A percentile compares a stretch with the other conserved stretches of the same genome.
Conservation (phyloP, 2,797 vertebrate species). For the Megaceryle alcyon region DNA sequence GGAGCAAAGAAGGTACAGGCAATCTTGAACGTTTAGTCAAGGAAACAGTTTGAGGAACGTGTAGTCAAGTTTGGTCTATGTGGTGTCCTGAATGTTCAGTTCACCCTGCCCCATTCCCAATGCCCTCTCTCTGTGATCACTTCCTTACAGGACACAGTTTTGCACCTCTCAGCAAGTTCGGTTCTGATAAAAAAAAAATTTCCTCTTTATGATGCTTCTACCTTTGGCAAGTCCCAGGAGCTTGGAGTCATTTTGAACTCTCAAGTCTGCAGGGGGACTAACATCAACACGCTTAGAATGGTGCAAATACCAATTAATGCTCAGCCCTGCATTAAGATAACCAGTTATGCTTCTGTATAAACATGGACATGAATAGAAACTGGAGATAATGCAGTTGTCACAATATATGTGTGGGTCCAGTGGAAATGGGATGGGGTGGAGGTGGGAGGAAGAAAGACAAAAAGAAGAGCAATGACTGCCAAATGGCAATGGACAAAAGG, state of each 20-base stretch:
- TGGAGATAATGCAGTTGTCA: background rate
- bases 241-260: background rate
- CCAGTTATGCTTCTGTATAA: conserved; percentile 9
- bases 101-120: background rate
- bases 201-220: background rate
- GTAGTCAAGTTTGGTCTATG: background rate
- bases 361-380: conserved; percentile 8
- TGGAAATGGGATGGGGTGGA: background rate
- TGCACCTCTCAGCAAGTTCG: background rate
- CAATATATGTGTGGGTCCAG: background rate
- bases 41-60: background rate
- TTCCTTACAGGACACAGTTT: background rate
- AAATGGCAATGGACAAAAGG: background rate
- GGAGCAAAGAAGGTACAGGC: background rate
- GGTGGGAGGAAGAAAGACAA: conserved; percentile 7
- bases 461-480: background rate
- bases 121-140: background rate
- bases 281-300: background rate
- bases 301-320: conserved; percentile 19
- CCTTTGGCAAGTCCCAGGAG: background rate
- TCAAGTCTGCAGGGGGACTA: background rate
- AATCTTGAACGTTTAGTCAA: background rate
- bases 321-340: background rate
- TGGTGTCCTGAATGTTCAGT: background rate
- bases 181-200: background rate